Evolutionary conservation across 92 coral and sea anemone species (phyloP).

Genomic region (Scolanthus callimorphus): DNA sequence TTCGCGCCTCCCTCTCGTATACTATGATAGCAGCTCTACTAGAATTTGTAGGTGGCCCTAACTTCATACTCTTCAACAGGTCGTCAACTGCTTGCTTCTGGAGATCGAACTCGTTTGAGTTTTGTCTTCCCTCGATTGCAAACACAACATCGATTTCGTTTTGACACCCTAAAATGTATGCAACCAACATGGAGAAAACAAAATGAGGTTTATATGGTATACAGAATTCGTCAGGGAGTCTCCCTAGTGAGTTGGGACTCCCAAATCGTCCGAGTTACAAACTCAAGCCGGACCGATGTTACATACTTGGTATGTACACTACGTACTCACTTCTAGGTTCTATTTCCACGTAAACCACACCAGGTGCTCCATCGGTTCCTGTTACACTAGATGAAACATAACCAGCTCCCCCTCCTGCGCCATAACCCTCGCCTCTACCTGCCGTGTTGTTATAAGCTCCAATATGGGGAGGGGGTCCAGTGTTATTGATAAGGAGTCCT

Average conservation of each 20-base stretch:
- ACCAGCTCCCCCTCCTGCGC: conserved; percentile 66
- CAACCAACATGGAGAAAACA: too few relatives aligned
- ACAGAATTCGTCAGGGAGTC: too few relatives aligned
- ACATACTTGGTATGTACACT: too few relatives aligned
- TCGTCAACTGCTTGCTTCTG: conserved; percentile 3
- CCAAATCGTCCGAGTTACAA: too few relatives aligned
- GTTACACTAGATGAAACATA: conserved; percentile 5
- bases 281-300: too few relatives aligned
- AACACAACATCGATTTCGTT: conserved; percentile 12
- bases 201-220: too few relatives aligned
- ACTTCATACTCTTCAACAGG: background rate
- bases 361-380: conserved; percentile 57
- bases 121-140: conserved; percentile 18
- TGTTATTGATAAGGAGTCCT: conserved; percentile 37
- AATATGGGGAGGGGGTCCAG: conserved; percentile 27
- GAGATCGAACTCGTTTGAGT: conserved; percentile 1
- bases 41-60: background rate
- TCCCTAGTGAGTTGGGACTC: too few relatives aligned
- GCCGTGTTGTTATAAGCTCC: conserved; percentile 25
- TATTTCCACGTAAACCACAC: conserved; percentile 57
- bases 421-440: conserved; percentile 47
- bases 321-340: conserved; percentile 20
- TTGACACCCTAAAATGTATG: conserved; percentile 11
- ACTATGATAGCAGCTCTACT: conserved; percentile 3
- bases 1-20: background rate